phyloP scores from a whole-genome alignment of 2,888 invertebrate genomes.

The Apeira syringaria region DNA sequence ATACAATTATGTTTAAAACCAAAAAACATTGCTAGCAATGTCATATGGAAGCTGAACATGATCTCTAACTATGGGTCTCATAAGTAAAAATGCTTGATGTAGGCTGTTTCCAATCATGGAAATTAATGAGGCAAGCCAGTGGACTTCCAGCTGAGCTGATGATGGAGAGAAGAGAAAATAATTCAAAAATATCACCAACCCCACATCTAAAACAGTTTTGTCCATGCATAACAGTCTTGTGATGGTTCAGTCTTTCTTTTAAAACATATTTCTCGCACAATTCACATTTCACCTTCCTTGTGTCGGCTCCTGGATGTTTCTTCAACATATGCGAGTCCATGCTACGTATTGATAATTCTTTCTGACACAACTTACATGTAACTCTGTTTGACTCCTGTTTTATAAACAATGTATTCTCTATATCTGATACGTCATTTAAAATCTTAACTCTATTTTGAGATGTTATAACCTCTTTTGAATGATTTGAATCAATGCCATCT shows the following conservation, averaged over 20 bases:
- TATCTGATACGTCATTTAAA: neutral
- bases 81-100: no score
- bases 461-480: neutral
- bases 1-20: no score
- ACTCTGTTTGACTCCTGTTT: constrained; percentile 31
- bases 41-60: no score
- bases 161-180: no score
- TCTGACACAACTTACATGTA: constrained; percentile 51
- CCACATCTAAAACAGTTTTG: constrained; percentile 34
- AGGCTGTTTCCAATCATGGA: no score
- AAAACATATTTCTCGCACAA: constrained; percentile 49
- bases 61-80: no score
- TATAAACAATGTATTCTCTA: neutral
- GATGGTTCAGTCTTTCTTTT: constrained; percentile 42
- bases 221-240: constrained; percentile 43
- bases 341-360: constrained; percentile 50
- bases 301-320: constrained; percentile 52
- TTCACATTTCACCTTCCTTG: constrained; percentile 49
- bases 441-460: neutral
- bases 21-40: no score
- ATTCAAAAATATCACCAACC: constrained; percentile 43
- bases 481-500: constrained; percentile 1
- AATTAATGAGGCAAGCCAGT: no score
- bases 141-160: no score
- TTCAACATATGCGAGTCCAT: constrained; percentile 46